Conservation (phyloP, 2,888 invertebrate genomes). For the Heliconius erato region DNA sequence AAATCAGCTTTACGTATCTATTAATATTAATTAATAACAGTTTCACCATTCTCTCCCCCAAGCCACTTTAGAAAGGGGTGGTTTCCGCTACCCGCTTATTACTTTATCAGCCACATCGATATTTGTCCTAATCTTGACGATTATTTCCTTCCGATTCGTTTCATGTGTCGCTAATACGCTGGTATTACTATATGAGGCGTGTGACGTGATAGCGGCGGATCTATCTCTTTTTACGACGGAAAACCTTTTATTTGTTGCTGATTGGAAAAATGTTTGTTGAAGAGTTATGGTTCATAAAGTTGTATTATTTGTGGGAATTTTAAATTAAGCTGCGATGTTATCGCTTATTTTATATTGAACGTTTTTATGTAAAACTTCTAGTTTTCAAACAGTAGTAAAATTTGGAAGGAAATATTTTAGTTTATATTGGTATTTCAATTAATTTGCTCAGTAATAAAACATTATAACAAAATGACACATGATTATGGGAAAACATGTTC, state of each 20-base stretch:
- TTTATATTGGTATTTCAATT: no score
- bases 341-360: neutral
- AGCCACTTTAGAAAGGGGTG: neutral
- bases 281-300: conserved; percentile 16
- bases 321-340: conserved; percentile 2
- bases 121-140: conserved; percentile 49
- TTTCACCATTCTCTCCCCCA: conserved; percentile 3
- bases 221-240: conserved; percentile 36
- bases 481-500: no score
- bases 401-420: neutral
- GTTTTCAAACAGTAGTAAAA: no score
- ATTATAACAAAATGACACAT: no score
- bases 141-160: conserved; percentile 52
- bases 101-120: conserved; percentile 40
- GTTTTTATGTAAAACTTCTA: neutral
- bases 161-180: conserved; percentile 31
- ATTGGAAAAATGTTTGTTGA: conserved; percentile 34
- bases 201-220: conserved; percentile 36
- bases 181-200: conserved; percentile 47
- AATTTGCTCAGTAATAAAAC: no score
- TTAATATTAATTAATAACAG: conserved; percentile 12
- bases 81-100: neutral
- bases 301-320: conserved; percentile 7
- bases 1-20: neutral
- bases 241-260: conserved; percentile 30